Conservation (phyloP, 2,888 invertebrate genomes). For the Pseudoips prasinana region DNA sequence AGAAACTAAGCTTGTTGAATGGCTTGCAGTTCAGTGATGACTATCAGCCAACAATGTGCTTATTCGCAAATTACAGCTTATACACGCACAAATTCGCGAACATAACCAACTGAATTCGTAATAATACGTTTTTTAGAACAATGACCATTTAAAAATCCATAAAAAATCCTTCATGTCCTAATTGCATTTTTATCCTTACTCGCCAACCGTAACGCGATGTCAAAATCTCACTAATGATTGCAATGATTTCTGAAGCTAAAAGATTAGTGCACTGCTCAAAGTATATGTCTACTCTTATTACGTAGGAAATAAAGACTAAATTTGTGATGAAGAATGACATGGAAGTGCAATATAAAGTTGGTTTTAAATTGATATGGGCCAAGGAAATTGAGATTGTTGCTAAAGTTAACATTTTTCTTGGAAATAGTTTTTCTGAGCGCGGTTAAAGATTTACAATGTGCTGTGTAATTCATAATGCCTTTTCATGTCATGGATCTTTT, state of each 20-base stretch:
- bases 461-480: constrained; percentile 5
- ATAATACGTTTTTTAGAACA: constrained; percentile 43
- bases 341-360: background rate
- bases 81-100: constrained; percentile 10
- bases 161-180: constrained; percentile 55
- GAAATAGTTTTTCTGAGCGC: constrained; percentile 16
- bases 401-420: constrained; percentile 23
- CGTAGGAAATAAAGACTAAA: background rate
- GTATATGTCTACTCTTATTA: background rate
- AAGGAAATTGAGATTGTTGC: constrained; percentile 24
- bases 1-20: too few relatives aligned
- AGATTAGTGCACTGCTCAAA: constrained; percentile 1
- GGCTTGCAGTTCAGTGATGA: too few relatives aligned
- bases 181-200: constrained; percentile 56
- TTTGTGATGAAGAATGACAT: background rate
- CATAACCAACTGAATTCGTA: constrained; percentile 19
- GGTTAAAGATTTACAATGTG: constrained; percentile 7
- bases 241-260: constrained; percentile 39
- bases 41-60: too few relatives aligned
- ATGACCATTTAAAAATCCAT: constrained; percentile 59
- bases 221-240: constrained; percentile 62
- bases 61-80: background rate
- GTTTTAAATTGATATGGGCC: constrained; percentile 21
- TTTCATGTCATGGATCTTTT: too few relatives aligned
- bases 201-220: constrained; percentile 55